Evolutionary conservation across 2,888 invertebrate genomes (phyloP).

Genomic region (Nycteola revayana): DNA sequence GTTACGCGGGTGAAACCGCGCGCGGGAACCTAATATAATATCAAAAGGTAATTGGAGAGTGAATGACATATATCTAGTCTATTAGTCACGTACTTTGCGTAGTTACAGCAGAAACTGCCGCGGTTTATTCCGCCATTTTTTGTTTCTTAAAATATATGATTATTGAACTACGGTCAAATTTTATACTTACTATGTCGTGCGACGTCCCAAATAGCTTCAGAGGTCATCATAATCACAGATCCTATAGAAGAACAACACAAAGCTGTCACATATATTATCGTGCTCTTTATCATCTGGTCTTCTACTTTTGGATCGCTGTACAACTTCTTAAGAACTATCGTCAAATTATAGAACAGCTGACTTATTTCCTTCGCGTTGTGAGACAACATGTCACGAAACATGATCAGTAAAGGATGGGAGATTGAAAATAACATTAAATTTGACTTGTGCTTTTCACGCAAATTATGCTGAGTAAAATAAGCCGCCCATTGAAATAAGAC

Average conservation of each 20-base stretch:
- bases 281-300: constrained; percentile 41
- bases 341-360: constrained; percentile 32
- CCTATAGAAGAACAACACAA: constrained; percentile 21
- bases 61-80: too few relatives aligned
- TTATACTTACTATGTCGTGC: constrained; percentile 26
- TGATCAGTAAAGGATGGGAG: constrained; percentile 38
- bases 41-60: too few relatives aligned
- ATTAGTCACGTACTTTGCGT: too few relatives aligned
- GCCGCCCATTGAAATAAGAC: constrained; percentile 34
- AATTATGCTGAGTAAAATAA: constrained; percentile 38
- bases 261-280: constrained; percentile 28
- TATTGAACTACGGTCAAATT: too few relatives aligned
- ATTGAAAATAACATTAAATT: constrained; percentile 37
- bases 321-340: constrained; percentile 34
- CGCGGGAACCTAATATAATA: too few relatives aligned
- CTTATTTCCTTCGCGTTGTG: constrained; percentile 29
- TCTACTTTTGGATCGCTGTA: constrained; percentile 49
- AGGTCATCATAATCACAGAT: constrained; percentile 31
- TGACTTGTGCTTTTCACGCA: constrained; percentile 35
- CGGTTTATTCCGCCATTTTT: too few relatives aligned
- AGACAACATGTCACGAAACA: constrained; percentile 26
- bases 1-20: too few relatives aligned
- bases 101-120: too few relatives aligned
- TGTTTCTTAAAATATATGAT: too few relatives aligned
- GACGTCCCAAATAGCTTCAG: constrained; percentile 29